Base-by-base conservation (phyloP, 2,888 invertebrate genomes). In the Trachelus tabidus region DNA sequence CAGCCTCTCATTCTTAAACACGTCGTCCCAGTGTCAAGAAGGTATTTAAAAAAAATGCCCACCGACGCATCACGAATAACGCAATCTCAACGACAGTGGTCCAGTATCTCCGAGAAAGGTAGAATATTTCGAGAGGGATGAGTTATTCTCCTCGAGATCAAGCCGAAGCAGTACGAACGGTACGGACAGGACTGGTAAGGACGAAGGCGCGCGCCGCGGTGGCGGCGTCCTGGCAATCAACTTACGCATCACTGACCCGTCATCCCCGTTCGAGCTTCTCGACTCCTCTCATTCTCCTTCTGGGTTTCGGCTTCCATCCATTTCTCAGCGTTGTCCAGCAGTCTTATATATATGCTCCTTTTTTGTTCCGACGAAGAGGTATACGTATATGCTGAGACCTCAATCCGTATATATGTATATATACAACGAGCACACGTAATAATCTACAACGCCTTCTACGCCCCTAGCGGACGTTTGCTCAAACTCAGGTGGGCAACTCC, bases 221-320 rank as follows among this genome's bases (percentile, higher is more conserved):
- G 71, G 71, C 75, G 77, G 69, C 69, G 77, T 77, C 77, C 77
- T 37, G 34, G 77, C 77, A 77, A 77, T 77, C 77, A 75, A 69
- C 77, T 77, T 33, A 77, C 77, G 77, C 77, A 77, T 77, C 77
- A 69, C 75, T 77, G 77, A 40, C 75, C 75, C 75, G 75, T 77
- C 77, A 77, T 40, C 77, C 75, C 75, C 77, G 71, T 71, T 71
- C 33, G 75, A 77, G 74, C 75, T 77, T 77, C 77, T 34, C 71
- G 15, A 34, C 71, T 71, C 71, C 71, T 34, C 31, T 34, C 71
- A 71, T 34, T 34, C 71, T 71, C 71, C 71, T 71, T 34, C 71
- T 71, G 56, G 56, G 56, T 56, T 56, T 56, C 56, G 56, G 56
- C 56, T 56, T 23, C 56, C 56, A 56, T 40, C 15, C 15, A 40